Evolutionary conservation across 2,113 vertebrate species (phyloP), one percentile per base, ranked within the genome.

Genomic region (Monopterus albus): DNA sequence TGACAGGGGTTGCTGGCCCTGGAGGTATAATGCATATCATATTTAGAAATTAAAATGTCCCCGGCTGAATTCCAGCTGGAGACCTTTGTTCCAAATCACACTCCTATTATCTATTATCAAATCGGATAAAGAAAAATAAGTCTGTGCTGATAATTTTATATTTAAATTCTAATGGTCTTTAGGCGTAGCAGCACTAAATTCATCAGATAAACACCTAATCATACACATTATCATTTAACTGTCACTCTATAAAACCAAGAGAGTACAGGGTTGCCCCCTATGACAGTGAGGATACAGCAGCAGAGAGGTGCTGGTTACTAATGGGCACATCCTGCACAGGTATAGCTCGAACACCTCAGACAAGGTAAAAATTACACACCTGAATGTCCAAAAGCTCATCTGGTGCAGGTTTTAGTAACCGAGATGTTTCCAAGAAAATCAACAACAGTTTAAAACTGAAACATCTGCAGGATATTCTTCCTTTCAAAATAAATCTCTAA

Each of bases 1-100:
- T 38, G 50, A 58, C 29, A 49, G 31, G 14, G 17, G 1, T 58
- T 28, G 43, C 43, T 65, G 64, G 18, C 49, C 28, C 56, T 23
- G 26, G 17, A 2, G 12, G 15, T 23, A 5, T 26, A 5, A 49
- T 26, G 4, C n/a, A 51, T 31, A 51, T 4, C 8, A 39, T 26
- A 15, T 7, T 33, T 1, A 42, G 20, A 58, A 51, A 35, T 21
- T 23, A 2, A 11, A 39, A 33, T 7, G 10, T 31, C 40, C 11
- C 3, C 31, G 9, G 53, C 25, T 45, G 10, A 23, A 2, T 3
- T 52, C 49, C 42, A 68, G n/a, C 10, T 14, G 7, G 36, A 5
- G 50, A 38, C 11, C 11, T 46, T n/a, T 39, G 4, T 6, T 39
- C 17, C 25, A 59, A 20, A 20, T 51, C 7, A 36, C 26, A 26